A percentile compares a stretch with the other conserved stretches of the same genome.
Evolutionary conservation across 53 echinoderm and acorn worm genomes (phyloP).

Genomic region (Echinometra lucunter): DNA sequence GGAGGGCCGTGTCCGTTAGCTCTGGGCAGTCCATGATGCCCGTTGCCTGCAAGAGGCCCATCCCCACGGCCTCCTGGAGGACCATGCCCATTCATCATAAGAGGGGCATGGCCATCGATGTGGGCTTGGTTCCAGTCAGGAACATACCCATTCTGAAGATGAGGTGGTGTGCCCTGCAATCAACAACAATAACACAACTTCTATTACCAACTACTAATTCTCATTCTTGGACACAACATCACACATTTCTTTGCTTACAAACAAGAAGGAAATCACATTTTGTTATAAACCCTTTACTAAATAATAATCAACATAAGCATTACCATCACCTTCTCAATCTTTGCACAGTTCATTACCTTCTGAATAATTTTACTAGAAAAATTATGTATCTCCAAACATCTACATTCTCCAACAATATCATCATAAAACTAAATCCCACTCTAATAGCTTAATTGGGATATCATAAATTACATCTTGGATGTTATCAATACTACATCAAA

Average conservation of each 20-base stretch:
- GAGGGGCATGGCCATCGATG: slow-evolving; percentile 16
- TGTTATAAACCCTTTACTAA: neutral
- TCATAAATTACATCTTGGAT: neutral
- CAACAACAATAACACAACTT: neutral
- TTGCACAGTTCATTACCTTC: neutral
- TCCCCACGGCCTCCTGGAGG: slow-evolving; percentile 11
- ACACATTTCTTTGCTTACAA: neutral
- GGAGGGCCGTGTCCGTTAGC: neutral
- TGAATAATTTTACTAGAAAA: neutral
- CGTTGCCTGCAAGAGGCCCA: slow-evolving; percentile 11
- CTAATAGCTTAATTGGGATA: neutral
- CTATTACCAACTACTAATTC: neutral
- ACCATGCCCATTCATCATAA: slow-evolving; percentile 47
- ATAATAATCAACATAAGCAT: neutral
- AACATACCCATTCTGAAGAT: slow-evolving; percentile 35
- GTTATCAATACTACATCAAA: neutral
- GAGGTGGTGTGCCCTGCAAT: slow-evolving; percentile 51
- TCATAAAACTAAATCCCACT: no score
- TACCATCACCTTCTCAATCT: no score
- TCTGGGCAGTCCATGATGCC: slow-evolving; percentile 5
- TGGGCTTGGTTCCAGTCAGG: slow-evolving; percentile 32
- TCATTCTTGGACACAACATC: neutral
- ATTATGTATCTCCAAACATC: neutral
- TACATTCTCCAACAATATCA: no score
- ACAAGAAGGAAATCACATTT: neutral